Base-by-base conservation (phyloP, 2,113 vertebrate species). In the Triplophysa dalaica region DNA sequence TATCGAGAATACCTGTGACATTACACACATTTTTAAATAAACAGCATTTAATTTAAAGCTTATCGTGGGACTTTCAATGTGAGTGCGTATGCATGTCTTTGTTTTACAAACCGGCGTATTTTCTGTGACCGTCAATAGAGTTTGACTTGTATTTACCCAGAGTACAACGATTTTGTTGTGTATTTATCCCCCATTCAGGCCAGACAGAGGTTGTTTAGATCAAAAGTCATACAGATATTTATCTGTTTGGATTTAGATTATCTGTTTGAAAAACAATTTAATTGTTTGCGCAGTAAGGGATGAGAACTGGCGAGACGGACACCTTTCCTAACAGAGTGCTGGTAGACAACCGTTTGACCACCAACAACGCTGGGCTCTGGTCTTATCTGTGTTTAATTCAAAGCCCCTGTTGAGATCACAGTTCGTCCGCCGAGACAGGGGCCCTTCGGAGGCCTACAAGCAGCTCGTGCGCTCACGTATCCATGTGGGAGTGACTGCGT, bases 361-460 rank as follows among this genome's bases (percentile, higher is more conserved):
- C 83, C 83, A 75, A 81, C 79, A 26, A 48, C 14, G 79, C 78
- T 62, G 64, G 60, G 78, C 70, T 81, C 75, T 70, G 79, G 70
- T 64, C 78, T 80, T 75, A 75, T 45, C 24, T 43, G 58, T 16
- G 21, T 54, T 73, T 75, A 74, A 77, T 77, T 74, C 75, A 43
- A 78, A 68, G 60, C 78, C 63, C 45, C 75, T 73, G 75, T 73
- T 69, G 54, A 62, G 67, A 78, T 73, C 75, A 67, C 78, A 83
- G 77, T 80, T 75, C 54, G 64, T 65, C 77, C 29, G 61, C 63
- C 77, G 33, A 77, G 77, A 76, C 78, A 78, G 78, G 52, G 81
- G 48, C 56, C 70, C 29, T 67, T 26, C 56, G 11, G 29, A 19
- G 29, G n/a, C 41, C 69, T 81, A 41, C 29, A 65, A 48, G 61